phyloP scores from a whole-genome alignment of 2,113 vertebrate genomes.

The Asarcornis scutulata region DNA sequence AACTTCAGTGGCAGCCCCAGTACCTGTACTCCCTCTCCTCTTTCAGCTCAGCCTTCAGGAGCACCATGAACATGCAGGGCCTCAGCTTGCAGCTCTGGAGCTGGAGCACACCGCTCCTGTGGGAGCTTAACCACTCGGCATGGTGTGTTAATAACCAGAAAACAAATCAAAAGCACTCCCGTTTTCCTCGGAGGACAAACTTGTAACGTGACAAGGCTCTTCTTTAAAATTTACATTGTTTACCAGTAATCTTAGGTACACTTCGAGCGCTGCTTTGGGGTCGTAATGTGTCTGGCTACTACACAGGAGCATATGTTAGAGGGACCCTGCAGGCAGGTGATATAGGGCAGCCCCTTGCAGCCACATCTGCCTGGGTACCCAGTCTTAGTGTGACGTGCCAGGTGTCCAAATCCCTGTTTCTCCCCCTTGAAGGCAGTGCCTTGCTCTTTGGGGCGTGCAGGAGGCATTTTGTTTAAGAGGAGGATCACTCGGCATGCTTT shows the following conservation, averaged over 20 bases:
- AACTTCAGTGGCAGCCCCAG: background rate
- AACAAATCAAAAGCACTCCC: background rate
- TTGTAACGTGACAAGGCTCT: background rate
- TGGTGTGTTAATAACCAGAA: background rate
- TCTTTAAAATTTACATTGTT: rapidly evolving
- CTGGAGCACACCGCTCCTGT: too few species aligned
- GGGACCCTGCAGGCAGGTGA: background rate
- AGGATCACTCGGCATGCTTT: rapidly evolving
- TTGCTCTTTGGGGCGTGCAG: rapidly evolving
- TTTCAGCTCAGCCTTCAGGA: background rate
- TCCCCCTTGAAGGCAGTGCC: background rate
- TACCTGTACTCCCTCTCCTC: rapidly evolving
- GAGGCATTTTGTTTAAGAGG: background rate
- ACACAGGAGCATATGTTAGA: rapidly evolving
- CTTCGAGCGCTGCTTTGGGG: background rate
- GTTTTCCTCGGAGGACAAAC: background rate
- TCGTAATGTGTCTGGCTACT: rapidly evolving
- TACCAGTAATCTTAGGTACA: background rate
- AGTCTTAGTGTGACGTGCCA: rapidly evolving
- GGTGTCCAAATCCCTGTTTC: background rate
- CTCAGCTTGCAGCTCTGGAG: background rate
- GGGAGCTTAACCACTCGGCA: too few species aligned
- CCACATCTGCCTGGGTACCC: rapidly evolving
- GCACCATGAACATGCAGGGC: rapidly evolving
- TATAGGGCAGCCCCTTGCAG: background rate